Conservation (phyloP, 2,113 vertebrate genomes). For the Phyllopteryx taeniolatus region DNA sequence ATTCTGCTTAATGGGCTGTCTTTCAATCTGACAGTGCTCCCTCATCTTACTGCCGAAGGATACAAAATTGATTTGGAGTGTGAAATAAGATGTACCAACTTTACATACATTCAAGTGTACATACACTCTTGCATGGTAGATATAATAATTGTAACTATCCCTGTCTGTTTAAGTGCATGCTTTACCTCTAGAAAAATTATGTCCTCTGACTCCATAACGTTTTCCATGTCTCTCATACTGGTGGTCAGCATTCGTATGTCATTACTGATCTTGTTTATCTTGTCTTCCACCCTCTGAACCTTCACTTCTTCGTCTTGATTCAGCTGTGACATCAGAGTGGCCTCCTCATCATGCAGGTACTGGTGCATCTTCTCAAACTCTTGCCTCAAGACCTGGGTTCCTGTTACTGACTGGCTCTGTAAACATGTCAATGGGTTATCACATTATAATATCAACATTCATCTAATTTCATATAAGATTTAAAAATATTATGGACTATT, state of each 20-base stretch:
- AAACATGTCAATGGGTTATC: not conserved
- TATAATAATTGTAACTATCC: not conserved
- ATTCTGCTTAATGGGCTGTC: too few species aligned
- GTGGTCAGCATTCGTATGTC: slow-evolving; percentile 37
- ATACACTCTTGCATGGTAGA: too few species aligned
- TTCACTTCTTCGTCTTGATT: slow-evolving; percentile 59
- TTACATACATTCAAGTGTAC: too few species aligned
- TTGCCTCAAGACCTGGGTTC: slow-evolving; percentile 33
- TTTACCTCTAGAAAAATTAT: slow-evolving; percentile 47
- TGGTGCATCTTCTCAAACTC: slow-evolving; percentile 63
- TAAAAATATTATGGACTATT: too few species aligned
- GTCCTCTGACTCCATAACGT: slow-evolving; percentile 38
- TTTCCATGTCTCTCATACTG: slow-evolving; percentile 34
- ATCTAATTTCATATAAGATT: too few species aligned
- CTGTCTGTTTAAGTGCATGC: not conserved
- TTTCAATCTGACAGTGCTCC: too few species aligned
- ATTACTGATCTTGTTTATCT: slow-evolving; percentile 30
- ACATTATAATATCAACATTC: too few species aligned
- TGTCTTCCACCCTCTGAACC: slow-evolving; percentile 42
- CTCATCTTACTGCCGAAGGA: too few species aligned
- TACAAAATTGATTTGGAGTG: too few species aligned
- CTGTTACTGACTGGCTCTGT: slow-evolving; percentile 46
- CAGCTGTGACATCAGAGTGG: slow-evolving; percentile 26
- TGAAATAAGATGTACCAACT: too few species aligned
- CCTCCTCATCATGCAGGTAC: slow-evolving; percentile 55